Conservation (phyloP, 2,113 vertebrate genomes). For the Anolis sagrei region DNA sequence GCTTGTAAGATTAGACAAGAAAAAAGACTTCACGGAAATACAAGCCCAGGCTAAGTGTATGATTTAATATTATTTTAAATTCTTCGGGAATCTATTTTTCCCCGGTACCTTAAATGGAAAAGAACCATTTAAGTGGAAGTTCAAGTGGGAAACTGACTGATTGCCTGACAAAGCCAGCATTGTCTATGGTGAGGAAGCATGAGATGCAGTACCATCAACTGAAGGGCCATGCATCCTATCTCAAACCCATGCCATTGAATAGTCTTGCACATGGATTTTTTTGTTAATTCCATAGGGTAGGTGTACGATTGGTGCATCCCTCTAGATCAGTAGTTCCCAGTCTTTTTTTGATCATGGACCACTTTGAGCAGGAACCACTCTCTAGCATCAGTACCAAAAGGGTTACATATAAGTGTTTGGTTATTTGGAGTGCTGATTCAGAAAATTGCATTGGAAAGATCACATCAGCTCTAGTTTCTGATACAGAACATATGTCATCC, state of each 20-base stretch:
- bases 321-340: too few species aligned
- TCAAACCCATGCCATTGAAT: not conserved
- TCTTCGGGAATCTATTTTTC: constrained; percentile 68
- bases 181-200: not conserved
- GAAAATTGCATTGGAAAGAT: too few species aligned
- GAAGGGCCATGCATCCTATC: not conserved
- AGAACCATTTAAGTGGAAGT: constrained; percentile 61
- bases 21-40: constrained; percentile 50
- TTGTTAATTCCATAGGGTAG: not conserved
- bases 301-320: not conserved
- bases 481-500: too few species aligned
- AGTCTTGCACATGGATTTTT: not conserved
- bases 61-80: constrained; percentile 63
- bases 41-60: constrained; percentile 44
- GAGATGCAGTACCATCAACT: too few species aligned
- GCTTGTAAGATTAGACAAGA: constrained; percentile 55
- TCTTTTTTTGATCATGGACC: too few species aligned
- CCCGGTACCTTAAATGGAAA: constrained; percentile 61
- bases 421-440: too few species aligned
- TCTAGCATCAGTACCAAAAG: too few species aligned
- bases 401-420: too few species aligned
- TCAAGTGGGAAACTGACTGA: constrained; percentile 64
- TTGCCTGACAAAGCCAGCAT: constrained; percentile 29
- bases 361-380: too few species aligned
- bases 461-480: too few species aligned